Evolutionary conservation across 2,797 vertebrate species (phyloP), one percentile per base, ranked within the genome.

Genomic region (Coranthus polyacanthus): DNA sequence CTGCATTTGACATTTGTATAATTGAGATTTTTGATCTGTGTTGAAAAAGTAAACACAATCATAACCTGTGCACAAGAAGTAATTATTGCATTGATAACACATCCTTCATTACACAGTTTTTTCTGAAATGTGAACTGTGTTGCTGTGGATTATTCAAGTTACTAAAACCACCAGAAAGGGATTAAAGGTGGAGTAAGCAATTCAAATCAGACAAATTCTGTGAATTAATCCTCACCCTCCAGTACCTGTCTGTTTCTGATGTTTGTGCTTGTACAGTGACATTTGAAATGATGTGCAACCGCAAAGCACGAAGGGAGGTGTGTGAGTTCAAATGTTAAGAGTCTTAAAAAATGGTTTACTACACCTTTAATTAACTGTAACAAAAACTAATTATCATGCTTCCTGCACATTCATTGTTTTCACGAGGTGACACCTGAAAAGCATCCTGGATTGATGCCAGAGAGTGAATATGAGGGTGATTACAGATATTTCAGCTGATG

Each of bases 71-170:
- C 45, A 62, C 36, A 49, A 44, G 13, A 12, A 34, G 39, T 46
- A 8, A 60, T 57, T 38, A 66, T 51, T 41, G 49, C 65, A 68
- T 53, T 26, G 68, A 73, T 43, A 46, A 63, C 36, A 42, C 39
- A 38, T 18, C 5, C 55, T 45, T 39, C 18, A 5, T 72, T 42
- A 49, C 42, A 49, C n/a, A 11, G 9, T 46, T 68, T 55, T 58
- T 34, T 59, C n/a, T 29, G 10, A 37, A 66, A 34, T 41, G 51
- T 5, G 20, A 46, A 47, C 38, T 38, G 32, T 46, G 70, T 73
- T 54, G 39, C 50, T 34, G 60, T 62, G 12, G 21, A 62, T 71
- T 66, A 55, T 79, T 68, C 11, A n/a, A 26, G 37, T 49, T 38
- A 47, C 39, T 53, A 51, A 67, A 69, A 44, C 8, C 58, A 59